These are phyloP conservation scores for Cephonodes hylas DNA, from an alignment of 2,888 invertebrate genomes.

Conservation along the genomic window DNA sequence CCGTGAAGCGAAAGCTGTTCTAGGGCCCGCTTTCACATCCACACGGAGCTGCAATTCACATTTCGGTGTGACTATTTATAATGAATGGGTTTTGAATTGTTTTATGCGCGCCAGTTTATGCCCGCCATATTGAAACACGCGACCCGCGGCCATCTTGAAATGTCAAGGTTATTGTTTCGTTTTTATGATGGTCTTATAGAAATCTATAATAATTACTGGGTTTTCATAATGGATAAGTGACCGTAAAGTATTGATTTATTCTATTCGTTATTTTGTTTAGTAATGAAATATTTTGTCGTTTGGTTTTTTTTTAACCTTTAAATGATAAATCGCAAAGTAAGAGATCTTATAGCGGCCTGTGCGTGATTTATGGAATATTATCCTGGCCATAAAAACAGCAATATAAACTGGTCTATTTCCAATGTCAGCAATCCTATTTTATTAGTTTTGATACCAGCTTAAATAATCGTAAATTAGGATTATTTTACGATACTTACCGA, in stretches of 20 bases:
- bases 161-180: neutral
- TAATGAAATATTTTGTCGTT: too few species aligned
- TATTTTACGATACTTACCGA: too few species aligned
- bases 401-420: too few species aligned
- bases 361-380: too few species aligned
- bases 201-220: neutral
- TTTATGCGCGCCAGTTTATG: neutral
- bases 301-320: too few species aligned
- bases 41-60: slow-evolving; percentile 21
- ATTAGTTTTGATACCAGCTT: too few species aligned
- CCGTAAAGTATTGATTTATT: neutral
- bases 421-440: too few species aligned
- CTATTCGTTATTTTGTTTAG: too few species aligned
- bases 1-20: slow-evolving; percentile 42
- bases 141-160: neutral
- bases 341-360: too few species aligned
- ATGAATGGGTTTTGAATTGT: neutral
- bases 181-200: neutral
- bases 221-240: neutral
- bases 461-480: too few species aligned
- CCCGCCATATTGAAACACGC: neutral
- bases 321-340: too few species aligned
- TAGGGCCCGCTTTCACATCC: slow-evolving; percentile 42
- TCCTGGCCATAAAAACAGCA: too few species aligned
- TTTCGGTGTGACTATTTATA: neutral